Conservation (phyloP, 2,113 vertebrate genomes). For the Notothenia rossii region DNA sequence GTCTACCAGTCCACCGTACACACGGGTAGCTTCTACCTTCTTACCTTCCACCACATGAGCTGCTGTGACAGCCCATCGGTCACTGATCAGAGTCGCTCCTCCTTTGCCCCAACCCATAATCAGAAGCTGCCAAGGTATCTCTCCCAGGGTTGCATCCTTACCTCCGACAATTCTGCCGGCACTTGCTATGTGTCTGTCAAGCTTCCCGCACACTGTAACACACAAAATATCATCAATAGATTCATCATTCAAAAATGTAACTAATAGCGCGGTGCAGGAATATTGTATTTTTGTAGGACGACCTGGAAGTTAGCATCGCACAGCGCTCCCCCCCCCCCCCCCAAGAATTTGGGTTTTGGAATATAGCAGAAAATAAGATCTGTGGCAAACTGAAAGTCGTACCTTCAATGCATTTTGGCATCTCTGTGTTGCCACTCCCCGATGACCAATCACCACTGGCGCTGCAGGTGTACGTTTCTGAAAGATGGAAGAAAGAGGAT, state of each 20-base stretch:
- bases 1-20: conserved; percentile 69
- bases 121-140: conserved; percentile 92
- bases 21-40: rapidly evolving
- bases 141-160: conserved; percentile 72
- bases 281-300: too few relatives aligned
- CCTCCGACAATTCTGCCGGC: conserved; percentile 85
- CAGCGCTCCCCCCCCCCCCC: too few relatives aligned
- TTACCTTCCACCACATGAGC: conserved; percentile 86
- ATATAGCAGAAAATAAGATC: too few relatives aligned
- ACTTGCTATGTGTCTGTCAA: conserved; percentile 39
- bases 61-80: conserved; percentile 93
- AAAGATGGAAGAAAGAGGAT: conserved; percentile 7
- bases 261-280: too few relatives aligned
- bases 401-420: conserved; percentile 81
- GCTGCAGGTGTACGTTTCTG: conserved; percentile 75
- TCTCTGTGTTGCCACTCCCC: not conserved
- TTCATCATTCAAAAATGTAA: not conserved
- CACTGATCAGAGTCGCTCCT: conserved; percentile 89
- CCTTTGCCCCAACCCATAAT: conserved; percentile 64
- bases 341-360: too few relatives aligned
- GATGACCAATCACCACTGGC: conserved; percentile 75
- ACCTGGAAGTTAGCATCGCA: too few relatives aligned
- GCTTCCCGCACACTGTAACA: conserved; percentile 89
- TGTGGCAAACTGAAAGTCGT: not conserved
- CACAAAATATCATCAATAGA: conserved; percentile 23